Base-by-base conservation (phyloP, 2,113 vertebrate species). In the Thymallus thymallus region DNA sequence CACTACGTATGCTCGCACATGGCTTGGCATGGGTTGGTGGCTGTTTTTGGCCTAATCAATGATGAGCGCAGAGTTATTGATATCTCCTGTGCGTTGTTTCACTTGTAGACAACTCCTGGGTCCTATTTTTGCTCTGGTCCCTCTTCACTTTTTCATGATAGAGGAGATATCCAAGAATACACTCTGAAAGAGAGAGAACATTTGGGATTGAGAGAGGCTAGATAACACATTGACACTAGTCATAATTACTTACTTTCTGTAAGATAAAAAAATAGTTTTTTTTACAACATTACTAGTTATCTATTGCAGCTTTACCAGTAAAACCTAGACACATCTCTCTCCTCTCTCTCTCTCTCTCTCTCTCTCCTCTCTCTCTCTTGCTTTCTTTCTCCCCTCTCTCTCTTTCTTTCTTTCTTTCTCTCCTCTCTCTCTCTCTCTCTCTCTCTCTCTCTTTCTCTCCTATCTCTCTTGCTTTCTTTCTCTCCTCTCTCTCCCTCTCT, bases 161-260 rank as follows among this genome's bases (percentile, higher is more conserved):
- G 96, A 98, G 72, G 96, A 97, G 86, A 98, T 94, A 84, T 98
- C 96, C 90, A 99, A 92, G 81, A 97, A 95, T 88, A 95, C 94
- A 76, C 95, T 96, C 97, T 98, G 91, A 88, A 94, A 94, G 81
- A 90, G 62, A 89, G 82, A 92, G 78, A 74, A 84, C 86, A 67
- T 10, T 55, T 61, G 4, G 9, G 24, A 55, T 69, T 63, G 4
- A 61, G 58, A 29, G 51, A 20, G 51, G 13, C 14, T 55, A 14
- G 3, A 30, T 30, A 64, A 29, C 14, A 64, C 5, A 29, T 29
- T 29, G 12, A 66, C 7, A 9, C 18, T 18, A 35, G 64, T 46
- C 14, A 69, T 69, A 22, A 22, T 18, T 4, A 23, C 29, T 32
- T 68, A 41, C 46, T 56, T 29, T 32, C 26, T 24, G 68, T 13